A percentile compares a stretch with the other conserved stretches of the same genome.
Evolutionary conservation across 2,113 vertebrate species (phyloP).

Genomic region (Felis chaus): DNA sequence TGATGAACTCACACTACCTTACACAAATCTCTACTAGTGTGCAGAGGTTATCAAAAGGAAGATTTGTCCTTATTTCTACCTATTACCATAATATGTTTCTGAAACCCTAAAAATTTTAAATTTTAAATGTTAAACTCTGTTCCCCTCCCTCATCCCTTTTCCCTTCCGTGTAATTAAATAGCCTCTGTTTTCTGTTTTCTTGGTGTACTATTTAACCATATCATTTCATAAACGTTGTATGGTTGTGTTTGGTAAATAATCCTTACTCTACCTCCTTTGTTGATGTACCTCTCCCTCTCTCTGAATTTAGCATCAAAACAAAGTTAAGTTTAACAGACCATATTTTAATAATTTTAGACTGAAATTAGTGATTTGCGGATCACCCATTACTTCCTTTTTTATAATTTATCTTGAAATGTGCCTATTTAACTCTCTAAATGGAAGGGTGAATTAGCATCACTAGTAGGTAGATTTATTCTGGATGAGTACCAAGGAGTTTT

Average conservation of each 20-base stretch:
- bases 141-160: neutral
- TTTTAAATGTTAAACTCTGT: neutral
- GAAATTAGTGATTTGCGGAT: neutral
- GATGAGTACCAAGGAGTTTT: neutral
- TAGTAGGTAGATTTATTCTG: neutral
- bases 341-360: neutral
- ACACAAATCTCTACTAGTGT: neutral
- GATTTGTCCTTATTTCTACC: neutral
- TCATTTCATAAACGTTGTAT: slow-evolving; percentile 14
- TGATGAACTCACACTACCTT: neutral
- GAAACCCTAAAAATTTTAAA: neutral
- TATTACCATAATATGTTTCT: neutral
- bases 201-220: neutral
- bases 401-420: neutral
- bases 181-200: neutral
- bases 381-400: neutral
- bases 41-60: neutral
- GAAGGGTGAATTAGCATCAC: neutral
- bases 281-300: neutral
- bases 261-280: neutral
- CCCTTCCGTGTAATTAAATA: neutral
- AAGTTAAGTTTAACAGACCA: neutral
- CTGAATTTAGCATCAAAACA: neutral
- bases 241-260: slow-evolving; percentile 39
- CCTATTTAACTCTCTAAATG: neutral